These are phyloP conservation scores for Micronisus gabar DNA, from an alignment of 2,113 vertebrate genomes.

Conservation along the genomic window DNA sequence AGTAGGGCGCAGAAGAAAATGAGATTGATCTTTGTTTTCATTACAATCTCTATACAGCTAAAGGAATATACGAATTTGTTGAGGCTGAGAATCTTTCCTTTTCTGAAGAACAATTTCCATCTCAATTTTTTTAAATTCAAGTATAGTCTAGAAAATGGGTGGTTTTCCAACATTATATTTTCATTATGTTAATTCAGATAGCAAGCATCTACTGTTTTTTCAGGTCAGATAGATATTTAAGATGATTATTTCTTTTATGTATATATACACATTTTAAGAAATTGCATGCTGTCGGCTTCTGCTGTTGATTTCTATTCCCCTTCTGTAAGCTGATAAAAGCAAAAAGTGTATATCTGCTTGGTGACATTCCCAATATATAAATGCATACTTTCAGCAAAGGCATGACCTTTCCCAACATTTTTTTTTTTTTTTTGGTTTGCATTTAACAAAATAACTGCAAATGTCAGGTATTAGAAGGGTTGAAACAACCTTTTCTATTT, in stretches of 20 bases:
- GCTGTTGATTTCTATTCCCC: neutral
- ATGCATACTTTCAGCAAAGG: slow-evolving; percentile 54
- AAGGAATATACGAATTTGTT: neutral
- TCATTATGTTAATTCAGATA: neutral
- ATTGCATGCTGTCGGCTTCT: neutral
- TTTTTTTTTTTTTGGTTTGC: slow-evolving; percentile 58
- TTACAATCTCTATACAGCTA: neutral
- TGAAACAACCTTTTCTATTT: slow-evolving; percentile 81
- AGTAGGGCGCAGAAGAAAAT: neutral
- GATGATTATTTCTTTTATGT: neutral
- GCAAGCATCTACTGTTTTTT: neutral
- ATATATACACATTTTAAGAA: neutral
- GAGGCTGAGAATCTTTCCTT: neutral
- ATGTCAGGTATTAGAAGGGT: slow-evolving; percentile 80
- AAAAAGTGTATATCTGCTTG: slow-evolving; percentile 36
- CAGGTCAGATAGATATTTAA: neutral
- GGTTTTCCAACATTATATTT: neutral
- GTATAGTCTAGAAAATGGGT: neutral
- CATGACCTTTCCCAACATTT: slow-evolving; percentile 68
- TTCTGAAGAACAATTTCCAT: neutral
- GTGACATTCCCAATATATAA: slow-evolving; percentile 59
- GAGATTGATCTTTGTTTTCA: neutral
- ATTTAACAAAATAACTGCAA: slow-evolving; percentile 80
- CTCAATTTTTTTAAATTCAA: neutral
- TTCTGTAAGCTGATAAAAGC: slow-evolving; percentile 12